Percentiles rank a stretch among this genome's conserved stretches.
Evolutionary conservation across 2,888 invertebrate species (phyloP).

Genomic region (Trissoscelio sp.): DNA sequence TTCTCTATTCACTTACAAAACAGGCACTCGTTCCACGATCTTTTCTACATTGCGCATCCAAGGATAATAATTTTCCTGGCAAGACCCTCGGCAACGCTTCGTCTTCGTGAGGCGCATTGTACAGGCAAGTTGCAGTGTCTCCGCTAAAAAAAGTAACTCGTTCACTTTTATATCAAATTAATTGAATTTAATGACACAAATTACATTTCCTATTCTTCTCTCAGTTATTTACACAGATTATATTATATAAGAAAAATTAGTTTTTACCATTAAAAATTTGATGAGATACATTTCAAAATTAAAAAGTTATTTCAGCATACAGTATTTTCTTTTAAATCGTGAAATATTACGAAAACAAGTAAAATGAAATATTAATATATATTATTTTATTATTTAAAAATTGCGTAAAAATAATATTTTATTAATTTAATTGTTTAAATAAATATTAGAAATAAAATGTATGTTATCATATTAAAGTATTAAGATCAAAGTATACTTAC

Average conservation of each 20-base stretch:
- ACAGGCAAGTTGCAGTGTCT: slow-evolving; percentile 96
- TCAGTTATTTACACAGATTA: background rate
- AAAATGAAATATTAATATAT: no score
- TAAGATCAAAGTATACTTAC: no score
- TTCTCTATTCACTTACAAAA: slow-evolving; percentile 87
- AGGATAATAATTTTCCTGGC: slow-evolving; percentile 93
- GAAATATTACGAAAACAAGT: no score
- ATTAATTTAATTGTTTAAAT: no score
- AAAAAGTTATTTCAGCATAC: no score
- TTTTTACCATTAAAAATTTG: no score
- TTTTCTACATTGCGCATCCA: slow-evolving; percentile 96
- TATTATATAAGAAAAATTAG: background rate
- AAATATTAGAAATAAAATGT: no score
- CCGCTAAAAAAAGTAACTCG: slow-evolving; percentile 87
- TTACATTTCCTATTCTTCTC: background rate
- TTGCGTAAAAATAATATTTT: no score
- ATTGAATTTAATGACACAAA: slow-evolving; percentile 8
- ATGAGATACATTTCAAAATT: no score
- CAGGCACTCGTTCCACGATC: slow-evolving; percentile 95
- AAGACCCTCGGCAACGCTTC: slow-evolving; percentile 94
- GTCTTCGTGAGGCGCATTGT: slow-evolving; percentile 97
- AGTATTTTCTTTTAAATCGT: no score
- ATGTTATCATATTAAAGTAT: no score
- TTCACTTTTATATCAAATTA: slow-evolving; percentile 21
- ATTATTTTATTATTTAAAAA: background rate